Conservation (phyloP, 2,888 invertebrate species). For the Troides oblongomaculatus region DNA sequence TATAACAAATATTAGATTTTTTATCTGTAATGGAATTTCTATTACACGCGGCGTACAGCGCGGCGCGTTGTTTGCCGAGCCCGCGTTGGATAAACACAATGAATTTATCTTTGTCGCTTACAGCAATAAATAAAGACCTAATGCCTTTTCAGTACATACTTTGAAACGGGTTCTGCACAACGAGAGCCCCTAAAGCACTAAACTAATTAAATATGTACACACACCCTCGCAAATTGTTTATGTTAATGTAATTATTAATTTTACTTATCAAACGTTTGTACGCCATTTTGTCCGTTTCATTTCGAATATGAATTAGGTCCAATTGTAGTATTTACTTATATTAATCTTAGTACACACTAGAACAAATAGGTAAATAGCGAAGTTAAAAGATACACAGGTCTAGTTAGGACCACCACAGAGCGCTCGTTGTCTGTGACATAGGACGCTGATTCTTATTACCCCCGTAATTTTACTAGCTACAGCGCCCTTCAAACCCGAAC, state of each 20-base stretch:
- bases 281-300: neutral
- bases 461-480: too few relatives aligned
- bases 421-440: too few relatives aligned
- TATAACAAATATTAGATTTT: constrained; percentile 27
- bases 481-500: too few relatives aligned
- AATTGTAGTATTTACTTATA: too few relatives aligned
- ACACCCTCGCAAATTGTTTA: neutral
- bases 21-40: constrained; percentile 28
- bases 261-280: neutral
- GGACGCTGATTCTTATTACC: too few relatives aligned
- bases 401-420: too few relatives aligned
- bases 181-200: constrained; percentile 8
- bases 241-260: constrained; percentile 5
- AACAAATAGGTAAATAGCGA: too few relatives aligned
- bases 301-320: too few relatives aligned
- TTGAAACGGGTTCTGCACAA: constrained; percentile 9
- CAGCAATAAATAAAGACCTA: constrained; percentile 59
- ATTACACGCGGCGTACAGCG: constrained; percentile 13
- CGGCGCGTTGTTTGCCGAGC: constrained; percentile 49
- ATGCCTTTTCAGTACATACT: constrained; percentile 38
- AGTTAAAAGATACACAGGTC: too few relatives aligned
- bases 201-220: constrained; percentile 9
- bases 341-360: too few relatives aligned
- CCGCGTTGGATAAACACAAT: constrained; percentile 55
- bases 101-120: constrained; percentile 60